Base-by-base conservation (phyloP, 1,140 invertebrate species). In the Caenorhabditis remanei region DNA sequence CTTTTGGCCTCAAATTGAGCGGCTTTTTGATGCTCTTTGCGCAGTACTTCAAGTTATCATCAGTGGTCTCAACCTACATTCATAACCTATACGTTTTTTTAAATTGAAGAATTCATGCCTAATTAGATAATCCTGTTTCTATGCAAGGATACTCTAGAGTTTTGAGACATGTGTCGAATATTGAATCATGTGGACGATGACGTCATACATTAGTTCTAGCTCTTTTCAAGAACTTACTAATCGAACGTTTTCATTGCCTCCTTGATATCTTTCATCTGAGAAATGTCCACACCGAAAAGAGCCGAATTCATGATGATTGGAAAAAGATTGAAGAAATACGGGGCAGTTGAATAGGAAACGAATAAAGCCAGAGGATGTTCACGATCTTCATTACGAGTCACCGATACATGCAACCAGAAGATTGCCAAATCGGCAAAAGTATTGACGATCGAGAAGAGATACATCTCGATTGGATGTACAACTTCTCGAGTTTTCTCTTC, bases 321-420 rank as follows among this genome's bases (percentile, higher is more conserved):
- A 46, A 79, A 79, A 2, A 79, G 43, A 79, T 79, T 79, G 71
- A 79, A 79, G 71, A 79, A 79, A 41, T 79, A 79, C 0, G 71
- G 71, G 24, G 71, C 71, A 43, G 71, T 50, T 41, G 71, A 79
- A 79, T 43, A 79, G 9, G 71, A 43, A 19, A 79, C 71, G 11
- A 43, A 16, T 24, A 13, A 2, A 13, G 71, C 71, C 71, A 79
- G 46, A 11, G 71, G 71, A 79, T 79, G 71, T 13, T 79, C 71
- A 24, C 46, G 4, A 50, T 79, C 71, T 4, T 79, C 71, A 50
- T n/a, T 79, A 19, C 46, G 71, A 79, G 71, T 50, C 46, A 79
- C 46, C n/a, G 71, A 79, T 21, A 41, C 6, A 53, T 79, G 71
- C 71, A 79, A 79, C 71, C 71, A 79, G 53, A 79, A 79, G n/a